These are phyloP conservation scores for Pogoniulus pusillus DNA, from an alignment of 2,797 vertebrate species.

Conservation along the genomic window DNA sequence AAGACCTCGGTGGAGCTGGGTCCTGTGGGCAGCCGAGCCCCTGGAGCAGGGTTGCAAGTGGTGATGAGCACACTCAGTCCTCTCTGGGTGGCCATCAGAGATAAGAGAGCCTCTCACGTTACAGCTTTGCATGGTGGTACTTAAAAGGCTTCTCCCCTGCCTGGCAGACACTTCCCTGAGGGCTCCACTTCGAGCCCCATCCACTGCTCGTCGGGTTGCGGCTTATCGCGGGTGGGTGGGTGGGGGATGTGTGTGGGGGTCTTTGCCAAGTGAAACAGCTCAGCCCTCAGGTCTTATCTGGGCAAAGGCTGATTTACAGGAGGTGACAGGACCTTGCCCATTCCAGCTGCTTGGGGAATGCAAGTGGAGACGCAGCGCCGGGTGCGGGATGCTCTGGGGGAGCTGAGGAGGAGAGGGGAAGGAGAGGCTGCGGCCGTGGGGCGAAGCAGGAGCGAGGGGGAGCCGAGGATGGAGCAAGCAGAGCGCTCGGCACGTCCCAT, in stretches of 20 bases:
- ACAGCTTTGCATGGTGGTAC: not conserved
- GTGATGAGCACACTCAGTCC: not conserved
- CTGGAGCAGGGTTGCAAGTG: not conserved
- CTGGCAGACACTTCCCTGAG: not conserved
- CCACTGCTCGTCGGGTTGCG: not conserved
- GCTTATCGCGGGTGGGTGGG: not conserved
- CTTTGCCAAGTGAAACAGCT: slow-evolving; percentile 14
- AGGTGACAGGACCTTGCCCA: slow-evolving; percentile 52
- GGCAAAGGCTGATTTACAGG: slow-evolving; percentile 17
- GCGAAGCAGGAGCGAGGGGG: not conserved
- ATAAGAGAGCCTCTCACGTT: not conserved
- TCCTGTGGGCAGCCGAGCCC: not conserved
- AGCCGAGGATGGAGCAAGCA: slow-evolving; percentile 25
- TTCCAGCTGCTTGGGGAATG: not conserved
- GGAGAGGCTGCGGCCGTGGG: not conserved
- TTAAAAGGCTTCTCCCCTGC: not conserved
- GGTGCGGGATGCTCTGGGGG: not conserved
- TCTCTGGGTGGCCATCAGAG: not conserved
- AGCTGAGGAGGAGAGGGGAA: not conserved
- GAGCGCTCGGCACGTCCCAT: slow-evolving; percentile 2
- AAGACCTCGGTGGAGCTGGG: not conserved
- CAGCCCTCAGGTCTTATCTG: not conserved
- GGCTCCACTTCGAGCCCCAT: not conserved
- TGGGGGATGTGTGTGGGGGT: not conserved
- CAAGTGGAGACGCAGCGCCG: not conserved